Conservation (phyloP, 2,797 vertebrate genomes). For the Acrocephalus scirpaceus region DNA sequence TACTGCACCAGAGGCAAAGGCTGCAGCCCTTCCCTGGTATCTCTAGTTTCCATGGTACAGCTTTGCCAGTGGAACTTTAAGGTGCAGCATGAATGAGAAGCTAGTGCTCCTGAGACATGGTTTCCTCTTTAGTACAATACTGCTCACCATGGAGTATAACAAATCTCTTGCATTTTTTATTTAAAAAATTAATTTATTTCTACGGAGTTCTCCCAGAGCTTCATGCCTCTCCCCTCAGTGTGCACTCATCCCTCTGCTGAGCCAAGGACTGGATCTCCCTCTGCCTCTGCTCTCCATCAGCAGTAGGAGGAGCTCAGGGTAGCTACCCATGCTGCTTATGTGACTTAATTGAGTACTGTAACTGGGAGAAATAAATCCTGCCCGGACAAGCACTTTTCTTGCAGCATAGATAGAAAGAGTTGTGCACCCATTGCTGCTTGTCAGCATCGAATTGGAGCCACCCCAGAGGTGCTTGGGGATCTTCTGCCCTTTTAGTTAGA, state of each 20-base stretch:
- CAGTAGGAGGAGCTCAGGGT: not conserved
- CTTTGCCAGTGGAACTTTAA: not conserved
- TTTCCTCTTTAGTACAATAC: not conserved
- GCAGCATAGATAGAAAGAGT: not conserved
- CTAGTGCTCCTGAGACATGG: rapidly evolving
- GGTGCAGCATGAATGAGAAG: not conserved
- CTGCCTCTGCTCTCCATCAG: rapidly evolving
- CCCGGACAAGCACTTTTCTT: not conserved
- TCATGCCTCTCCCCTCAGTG: not conserved
- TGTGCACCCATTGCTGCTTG: rapidly evolving
- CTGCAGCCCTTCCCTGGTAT: not conserved
- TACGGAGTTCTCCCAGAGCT: not conserved
- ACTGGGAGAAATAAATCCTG: not conserved
- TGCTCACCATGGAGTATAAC: not conserved
- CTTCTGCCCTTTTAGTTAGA: not conserved
- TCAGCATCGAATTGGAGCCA: not conserved
- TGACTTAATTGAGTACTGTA: not conserved
- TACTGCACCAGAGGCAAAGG: not conserved
- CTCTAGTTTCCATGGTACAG: not conserved
- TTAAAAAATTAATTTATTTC: not conserved
- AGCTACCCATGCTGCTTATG: not conserved
- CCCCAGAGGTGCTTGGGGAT: not conserved
- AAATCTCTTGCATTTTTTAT: not conserved
- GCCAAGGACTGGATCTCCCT: not conserved
- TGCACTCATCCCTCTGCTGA: not conserved